Evolutionary conservation across 1,140 invertebrate species (phyloP).

Genomic region (Drosophila trapezifrons): DNA sequence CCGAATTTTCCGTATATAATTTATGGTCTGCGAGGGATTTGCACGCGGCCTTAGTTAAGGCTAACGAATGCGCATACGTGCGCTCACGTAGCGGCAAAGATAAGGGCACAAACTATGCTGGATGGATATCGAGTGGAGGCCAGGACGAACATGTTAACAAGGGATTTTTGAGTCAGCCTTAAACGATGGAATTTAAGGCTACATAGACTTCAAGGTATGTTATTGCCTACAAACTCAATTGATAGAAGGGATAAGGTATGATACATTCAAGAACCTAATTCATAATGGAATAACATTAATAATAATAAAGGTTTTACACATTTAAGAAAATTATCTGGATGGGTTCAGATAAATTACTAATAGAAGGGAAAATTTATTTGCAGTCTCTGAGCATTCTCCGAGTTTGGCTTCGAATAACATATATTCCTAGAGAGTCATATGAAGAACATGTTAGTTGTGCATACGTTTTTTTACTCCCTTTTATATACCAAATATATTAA

Average conservation of each 20-base stretch:
- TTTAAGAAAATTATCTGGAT: too few species aligned
- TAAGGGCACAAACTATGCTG: conserved; percentile 56
- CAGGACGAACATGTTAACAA: conserved; percentile 41
- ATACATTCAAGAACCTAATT: neutral
- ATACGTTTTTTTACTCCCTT: too few species aligned
- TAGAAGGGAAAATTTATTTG: neutral
- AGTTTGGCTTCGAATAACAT: too few species aligned
- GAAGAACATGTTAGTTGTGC: too few species aligned
- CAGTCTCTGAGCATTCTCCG: neutral
- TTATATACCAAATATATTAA: too few species aligned
- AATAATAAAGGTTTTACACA: too few species aligned
- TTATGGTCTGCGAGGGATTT: conserved; percentile 72
- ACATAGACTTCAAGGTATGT: too few species aligned
- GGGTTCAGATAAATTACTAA: neutral
- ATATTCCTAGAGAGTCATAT: too few species aligned
- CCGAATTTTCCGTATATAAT: conserved; percentile 58
- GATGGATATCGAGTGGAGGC: conserved; percentile 34
- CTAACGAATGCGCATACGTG: conserved; percentile 80
- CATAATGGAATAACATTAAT: neutral
- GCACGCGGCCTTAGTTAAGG: conserved; percentile 68
- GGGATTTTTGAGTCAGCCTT: conserved; percentile 13
- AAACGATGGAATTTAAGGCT: conserved; percentile 15
- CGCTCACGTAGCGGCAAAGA: conserved; percentile 65
- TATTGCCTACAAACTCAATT: neutral
- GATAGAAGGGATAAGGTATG: neutral